These are phyloP conservation scores for Tenthredo scrophulariae DNA, from an alignment of 2,888 invertebrate genomes.

Conservation along the genomic window DNA sequence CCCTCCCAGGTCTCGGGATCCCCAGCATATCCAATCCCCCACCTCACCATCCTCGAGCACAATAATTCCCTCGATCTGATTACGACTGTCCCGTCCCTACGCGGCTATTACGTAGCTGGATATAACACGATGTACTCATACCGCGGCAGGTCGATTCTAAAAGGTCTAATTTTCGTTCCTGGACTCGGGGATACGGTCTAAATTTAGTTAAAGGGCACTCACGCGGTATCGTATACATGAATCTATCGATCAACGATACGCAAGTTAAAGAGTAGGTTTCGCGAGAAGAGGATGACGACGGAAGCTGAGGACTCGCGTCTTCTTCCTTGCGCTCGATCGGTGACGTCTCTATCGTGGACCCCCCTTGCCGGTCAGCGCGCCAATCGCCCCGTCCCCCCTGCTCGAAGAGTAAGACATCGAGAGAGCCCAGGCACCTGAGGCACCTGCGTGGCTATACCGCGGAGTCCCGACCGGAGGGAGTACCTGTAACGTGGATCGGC, in stretches of 20 bases:
- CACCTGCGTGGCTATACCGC: constrained; percentile 65
- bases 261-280: background rate
- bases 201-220: background rate
- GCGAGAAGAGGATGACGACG: constrained; percentile 1
- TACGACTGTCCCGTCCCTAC: constrained; percentile 63
- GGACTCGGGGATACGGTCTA: background rate
- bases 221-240: background rate
- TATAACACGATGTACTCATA: constrained; percentile 41
- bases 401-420: constrained; percentile 75
- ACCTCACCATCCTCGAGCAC: constrained; percentile 61
- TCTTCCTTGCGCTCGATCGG: constrained; percentile 54
- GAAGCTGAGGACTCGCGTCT: constrained; percentile 38
- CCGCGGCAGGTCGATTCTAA: background rate
- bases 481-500: constrained; percentile 42
- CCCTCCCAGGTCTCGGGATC: constrained; percentile 10
- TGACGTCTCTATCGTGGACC: constrained; percentile 58
- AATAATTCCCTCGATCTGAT: constrained; percentile 75
- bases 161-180: background rate
- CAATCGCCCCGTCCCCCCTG: constrained; percentile 33
- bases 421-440: constrained; percentile 61
- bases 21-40: constrained; percentile 55
- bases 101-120: background rate
- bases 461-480: constrained; percentile 39
- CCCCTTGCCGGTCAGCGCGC: constrained; percentile 42
- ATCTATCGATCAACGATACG: background rate